Evolutionary conservation across 2,888 invertebrate species (phyloP).

Genomic region (Ormyrus thymus): DNA sequence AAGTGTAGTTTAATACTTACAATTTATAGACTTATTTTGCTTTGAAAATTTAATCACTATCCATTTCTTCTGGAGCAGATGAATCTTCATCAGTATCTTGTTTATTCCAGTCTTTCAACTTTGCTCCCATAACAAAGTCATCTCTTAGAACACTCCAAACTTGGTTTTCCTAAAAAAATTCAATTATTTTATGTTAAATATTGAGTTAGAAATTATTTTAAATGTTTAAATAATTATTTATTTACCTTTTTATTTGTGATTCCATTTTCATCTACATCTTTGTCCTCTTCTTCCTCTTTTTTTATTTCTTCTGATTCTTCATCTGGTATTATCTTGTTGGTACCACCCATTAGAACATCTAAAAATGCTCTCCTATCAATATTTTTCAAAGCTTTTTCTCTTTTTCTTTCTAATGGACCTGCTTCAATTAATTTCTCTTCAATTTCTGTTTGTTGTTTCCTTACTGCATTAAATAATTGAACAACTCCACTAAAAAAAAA

Average conservation of each 20-base stretch:
- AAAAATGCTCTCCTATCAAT: conserved; percentile 86
- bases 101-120: conserved; percentile 95
- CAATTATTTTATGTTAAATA: conserved; percentile 25
- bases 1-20: conserved; percentile 29
- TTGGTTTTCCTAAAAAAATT: conserved; percentile 57
- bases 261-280: conserved; percentile 11
- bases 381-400: conserved; percentile 85
- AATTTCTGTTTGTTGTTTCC: conserved; percentile 87
- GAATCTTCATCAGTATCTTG: conserved; percentile 76
- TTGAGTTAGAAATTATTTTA: background rate
- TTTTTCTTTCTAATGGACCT: conserved; percentile 76
- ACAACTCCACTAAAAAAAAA: conserved; percentile 87
- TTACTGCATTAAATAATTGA: conserved; percentile 93
- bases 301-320: conserved; percentile 77
- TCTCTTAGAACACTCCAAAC: conserved; percentile 80
- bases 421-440: conserved; percentile 81
- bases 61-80: conserved; percentile 65
- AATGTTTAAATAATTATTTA: conserved; percentile 2
- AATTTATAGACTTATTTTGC: conserved; percentile 35
- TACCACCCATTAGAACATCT: conserved; percentile 84
- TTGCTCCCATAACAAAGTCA: conserved; percentile 92
- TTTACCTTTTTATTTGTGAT: conserved; percentile 54
- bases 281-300: conserved; percentile 72
- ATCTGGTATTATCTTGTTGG: conserved; percentile 72
- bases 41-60: conserved; percentile 61